A percentile compares a stretch with the other conserved stretches of the same genome.
phyloP scores from a whole-genome alignment of 53 echinoderm and acorn worm genomes.

The Luidia sarsii region DNA sequence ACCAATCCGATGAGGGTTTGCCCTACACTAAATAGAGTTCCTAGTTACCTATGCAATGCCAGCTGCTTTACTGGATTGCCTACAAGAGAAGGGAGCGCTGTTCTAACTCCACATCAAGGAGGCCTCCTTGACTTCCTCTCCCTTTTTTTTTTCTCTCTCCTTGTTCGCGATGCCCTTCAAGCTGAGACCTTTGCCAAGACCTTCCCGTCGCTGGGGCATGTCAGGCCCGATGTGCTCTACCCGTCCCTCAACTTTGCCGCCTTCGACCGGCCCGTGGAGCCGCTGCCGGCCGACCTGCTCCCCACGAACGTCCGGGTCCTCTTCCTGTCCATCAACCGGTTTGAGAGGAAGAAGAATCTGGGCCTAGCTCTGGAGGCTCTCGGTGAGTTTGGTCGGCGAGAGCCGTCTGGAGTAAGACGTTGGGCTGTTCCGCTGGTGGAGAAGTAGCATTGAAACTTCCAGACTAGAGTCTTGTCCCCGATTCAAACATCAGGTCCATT shows the following conservation, averaged over 20 bases:
- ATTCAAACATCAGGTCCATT: no score
- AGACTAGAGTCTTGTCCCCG: no score
- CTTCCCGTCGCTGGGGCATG: conserved; percentile 74
- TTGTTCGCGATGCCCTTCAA: not conserved
- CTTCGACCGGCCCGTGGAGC: conserved; percentile 73
- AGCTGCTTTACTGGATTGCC: no score
- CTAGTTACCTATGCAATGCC: no score
- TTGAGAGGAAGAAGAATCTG: conserved; percentile 96
- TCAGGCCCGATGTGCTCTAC: conserved; percentile 92
- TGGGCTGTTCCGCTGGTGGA: not conserved
- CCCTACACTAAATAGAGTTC: no score
- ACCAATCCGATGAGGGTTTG: no score
- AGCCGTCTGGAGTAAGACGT: not conserved
- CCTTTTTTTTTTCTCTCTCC: not conserved
- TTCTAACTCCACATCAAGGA: no score
- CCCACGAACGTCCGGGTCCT: conserved; percentile 64
- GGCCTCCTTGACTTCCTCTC: not conserved
- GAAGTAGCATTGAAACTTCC: no score
- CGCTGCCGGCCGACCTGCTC: conserved; percentile 80
- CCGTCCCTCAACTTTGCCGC: conserved; percentile 94
- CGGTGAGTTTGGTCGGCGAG: conserved; percentile 70
- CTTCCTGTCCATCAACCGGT: conserved; percentile 96
- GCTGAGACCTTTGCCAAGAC: conserved; percentile 93
- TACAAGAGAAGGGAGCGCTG: no score
- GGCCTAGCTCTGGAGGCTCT: conserved; percentile 83